Evolutionary conservation across 2,113 vertebrate species (phyloP).

Genomic region (Etheostoma cragini): DNA sequence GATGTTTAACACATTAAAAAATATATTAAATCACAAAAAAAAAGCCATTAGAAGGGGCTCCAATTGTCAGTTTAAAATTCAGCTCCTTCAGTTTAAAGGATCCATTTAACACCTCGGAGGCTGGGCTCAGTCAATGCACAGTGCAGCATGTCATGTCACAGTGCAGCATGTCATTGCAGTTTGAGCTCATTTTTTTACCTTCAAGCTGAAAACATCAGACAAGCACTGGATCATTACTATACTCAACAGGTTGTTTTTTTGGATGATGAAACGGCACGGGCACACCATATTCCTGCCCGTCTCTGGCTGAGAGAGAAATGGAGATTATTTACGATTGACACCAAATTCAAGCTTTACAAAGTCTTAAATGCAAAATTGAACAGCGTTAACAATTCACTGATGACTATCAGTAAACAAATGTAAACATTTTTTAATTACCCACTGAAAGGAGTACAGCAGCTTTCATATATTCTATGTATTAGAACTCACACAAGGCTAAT

Average conservation of each 20-base stretch:
- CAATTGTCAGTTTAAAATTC: conserved; percentile 10
- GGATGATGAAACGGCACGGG: conserved; percentile 54
- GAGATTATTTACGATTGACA: background rate
- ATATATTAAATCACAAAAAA: background rate
- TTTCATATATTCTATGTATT: background rate
- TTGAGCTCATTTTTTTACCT: conserved; percentile 63
- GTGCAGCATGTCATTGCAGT: conserved; percentile 27
- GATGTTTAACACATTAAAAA: no score
- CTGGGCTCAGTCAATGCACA: conserved; percentile 26
- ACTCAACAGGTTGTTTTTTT: conserved; percentile 52
- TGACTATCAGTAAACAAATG: background rate
- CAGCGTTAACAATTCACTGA: background rate
- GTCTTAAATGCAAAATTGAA: background rate
- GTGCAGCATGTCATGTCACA: conserved; percentile 26
- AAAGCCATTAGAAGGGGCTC: background rate
- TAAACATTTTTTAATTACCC: background rate
- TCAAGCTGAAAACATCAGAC: conserved; percentile 53
- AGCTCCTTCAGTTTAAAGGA: background rate
- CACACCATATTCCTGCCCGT: conserved; percentile 19
- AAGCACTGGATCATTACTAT: conserved; percentile 58
- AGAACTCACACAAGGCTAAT: background rate
- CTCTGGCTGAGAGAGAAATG: conserved; percentile 23
- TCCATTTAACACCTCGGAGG: conserved; percentile 8
- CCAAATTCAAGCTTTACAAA: background rate
- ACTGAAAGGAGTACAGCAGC: background rate